Base-by-base conservation (phyloP, 1,140 invertebrate species). In the Choristoneura fumiferana region DNA sequence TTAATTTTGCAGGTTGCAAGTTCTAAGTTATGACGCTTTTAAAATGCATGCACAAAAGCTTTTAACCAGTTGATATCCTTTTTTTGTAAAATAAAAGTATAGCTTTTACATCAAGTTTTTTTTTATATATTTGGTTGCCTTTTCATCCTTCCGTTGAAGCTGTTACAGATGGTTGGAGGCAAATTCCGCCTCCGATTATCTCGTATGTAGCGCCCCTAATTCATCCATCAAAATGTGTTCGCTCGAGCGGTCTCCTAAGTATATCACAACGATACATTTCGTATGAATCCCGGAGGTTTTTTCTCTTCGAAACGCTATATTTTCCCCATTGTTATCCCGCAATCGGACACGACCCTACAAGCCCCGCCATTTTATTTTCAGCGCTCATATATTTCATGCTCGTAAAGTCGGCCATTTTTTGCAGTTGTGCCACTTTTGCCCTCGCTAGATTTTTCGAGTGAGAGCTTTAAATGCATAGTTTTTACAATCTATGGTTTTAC, bases 181-280 rank as follows among this genome's bases (percentile, higher is more conserved):
- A 29, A 29, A 29, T 29, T 29, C 22, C 22, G 22, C 6, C n/a
- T n/a, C n/a, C 22, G 22, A 29, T 29, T 29, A 29, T 29, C 22
- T 29, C 22, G 6, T 6, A 29, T 29, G 6, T 29, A 29, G 22
- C 22, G 22, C 12, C 29, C 29, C 17, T 49, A 49, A 49, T 49
- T 49, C 43, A 49, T 49, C 43, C 43, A 49, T 49, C 43, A 49
- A 49, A 33, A 49, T 29, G 43, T 49, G n/a, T 49, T 49, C 43
- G 43, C 43, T 45, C 6, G 14, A 29, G 43, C 43, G 12, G 12
- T 17, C 43, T 2, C 10, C 10, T 49, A 49, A 49, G 43, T 49
- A 49, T 12, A 12, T 18, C 43, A 12, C n/a, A n/a, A n/a, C 22
- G 22, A 29, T n/a, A 49, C 17, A 45, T 45, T 45, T n/a, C 13